A percentile compares a stretch with the other conserved stretches of the same genome.
phyloP scores from a whole-genome alignment of 2,113 vertebrate genomes.

The Anthoscopus minutus region DNA sequence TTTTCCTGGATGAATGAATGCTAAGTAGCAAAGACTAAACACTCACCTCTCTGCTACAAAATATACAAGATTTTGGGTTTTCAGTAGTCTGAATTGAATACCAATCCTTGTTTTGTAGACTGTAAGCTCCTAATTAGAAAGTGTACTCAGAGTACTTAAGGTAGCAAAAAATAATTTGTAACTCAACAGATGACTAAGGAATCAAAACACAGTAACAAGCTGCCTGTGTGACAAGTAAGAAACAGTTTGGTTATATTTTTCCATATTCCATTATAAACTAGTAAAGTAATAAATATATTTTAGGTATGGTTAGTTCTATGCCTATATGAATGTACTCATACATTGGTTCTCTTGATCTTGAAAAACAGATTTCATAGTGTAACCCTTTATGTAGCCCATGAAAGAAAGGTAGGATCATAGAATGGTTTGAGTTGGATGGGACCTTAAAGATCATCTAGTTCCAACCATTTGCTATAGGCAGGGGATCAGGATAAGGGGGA shows the following conservation, averaged over 20 bases:
- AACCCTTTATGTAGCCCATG: neutral
- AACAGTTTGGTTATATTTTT: neutral
- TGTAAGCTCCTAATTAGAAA: neutral
- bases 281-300: neutral
- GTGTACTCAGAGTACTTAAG: neutral
- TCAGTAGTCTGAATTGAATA: neutral
- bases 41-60: neutral
- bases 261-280: neutral
- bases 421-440: neutral
- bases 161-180: neutral
- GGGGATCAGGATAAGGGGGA: neutral
- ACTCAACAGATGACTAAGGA: neutral
- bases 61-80: neutral
- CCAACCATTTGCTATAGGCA: neutral
- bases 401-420: neutral
- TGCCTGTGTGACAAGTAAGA: neutral
- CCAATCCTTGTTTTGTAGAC: neutral
- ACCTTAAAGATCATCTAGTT: neutral
- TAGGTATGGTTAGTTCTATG: neutral
- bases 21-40: neutral
- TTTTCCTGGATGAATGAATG: neutral
- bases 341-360: neutral
- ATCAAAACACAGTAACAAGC: neutral
- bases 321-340: fast-evolving
- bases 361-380: neutral